Evolutionary conservation across 2,113 vertebrate species (phyloP), one percentile per base, ranked within the genome.

Genomic region (Petroica traversi): DNA sequence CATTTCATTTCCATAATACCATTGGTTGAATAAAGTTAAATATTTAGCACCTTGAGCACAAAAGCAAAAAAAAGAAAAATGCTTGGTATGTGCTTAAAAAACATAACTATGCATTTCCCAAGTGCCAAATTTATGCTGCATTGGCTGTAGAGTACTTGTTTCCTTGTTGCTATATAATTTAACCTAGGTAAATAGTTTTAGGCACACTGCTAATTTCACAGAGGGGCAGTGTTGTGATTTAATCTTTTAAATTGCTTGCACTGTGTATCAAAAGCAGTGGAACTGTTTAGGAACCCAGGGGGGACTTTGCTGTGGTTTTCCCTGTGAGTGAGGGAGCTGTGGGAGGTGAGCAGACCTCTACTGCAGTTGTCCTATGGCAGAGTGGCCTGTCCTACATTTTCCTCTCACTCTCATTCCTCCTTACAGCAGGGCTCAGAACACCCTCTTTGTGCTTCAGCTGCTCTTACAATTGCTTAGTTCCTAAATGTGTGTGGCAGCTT

Each of bases 21-120:
- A 22, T 34, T 75, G 25, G 11, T 12, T 79, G 67, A 88, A 88
- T 64, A 43, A 89, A 89, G 68, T 95, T 93, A 92, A 92, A 85
- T 87, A 89, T 87, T 95, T 74, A 64, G 81, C 5, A 1, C 73
- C 54, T 78, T 62, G 55, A 88, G 33, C 71, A 83, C 33, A 68
- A 51, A 7, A 92, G 8, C 12, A 75, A 48, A 58, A 61, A 61
- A 54, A 28, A 2, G 9, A 20, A 64, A 81, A 79, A 75, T 48
- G 24, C 36, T 84, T 63, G 59, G 23, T 45, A 66, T 58, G 46
- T 67, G 64, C 79, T 93, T 94, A 61, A 86, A 86, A 91, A 94
- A 36, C 41, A 28, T 8, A 48, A 31, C 11, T 22, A 6, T 73
- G 24, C 28, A 24, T 85, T 94, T 89, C 23, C 36, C 23, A 66